A percentile compares a stretch with the other conserved stretches of the same genome.
These are phyloP conservation scores for Balaeniceps rex DNA, from an alignment of 2,113 vertebrate species.

Conservation along the genomic window DNA sequence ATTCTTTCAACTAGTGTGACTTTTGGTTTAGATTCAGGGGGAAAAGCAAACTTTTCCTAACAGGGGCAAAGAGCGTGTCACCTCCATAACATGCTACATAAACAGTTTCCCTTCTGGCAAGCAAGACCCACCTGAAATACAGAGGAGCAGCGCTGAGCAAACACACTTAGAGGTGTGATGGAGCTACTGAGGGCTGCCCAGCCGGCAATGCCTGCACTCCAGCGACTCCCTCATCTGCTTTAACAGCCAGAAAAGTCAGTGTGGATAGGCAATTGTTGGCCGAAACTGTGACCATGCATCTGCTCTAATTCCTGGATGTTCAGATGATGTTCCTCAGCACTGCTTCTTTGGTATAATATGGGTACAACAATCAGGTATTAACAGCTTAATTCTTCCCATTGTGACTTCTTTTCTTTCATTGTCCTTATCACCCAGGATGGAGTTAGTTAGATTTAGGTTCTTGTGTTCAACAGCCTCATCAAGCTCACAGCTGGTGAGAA, in stretches of 20 bases:
- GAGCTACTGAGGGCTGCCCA: background rate
- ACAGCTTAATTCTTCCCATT: background rate
- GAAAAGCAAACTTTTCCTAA: constrained; percentile 33
- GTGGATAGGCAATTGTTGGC: background rate
- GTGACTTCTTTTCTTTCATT: background rate
- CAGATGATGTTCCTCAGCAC: background rate
- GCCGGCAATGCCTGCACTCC: background rate
- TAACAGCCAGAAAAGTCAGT: background rate
- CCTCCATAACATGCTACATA: constrained; percentile 47
- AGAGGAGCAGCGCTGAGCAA: background rate
- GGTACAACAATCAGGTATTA: background rate
- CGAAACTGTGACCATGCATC: background rate
- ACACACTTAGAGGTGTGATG: background rate
- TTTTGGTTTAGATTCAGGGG: constrained; percentile 25
- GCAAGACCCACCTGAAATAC: constrained; percentile 30
- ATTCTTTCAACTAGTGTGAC: background rate
- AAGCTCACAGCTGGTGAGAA: background rate
- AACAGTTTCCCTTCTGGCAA: constrained; percentile 35
- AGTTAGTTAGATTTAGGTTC: background rate
- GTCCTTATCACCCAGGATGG: background rate
- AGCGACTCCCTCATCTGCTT: background rate
- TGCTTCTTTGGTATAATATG: background rate
- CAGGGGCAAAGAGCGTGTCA: constrained; percentile 18
- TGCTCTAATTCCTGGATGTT: background rate
- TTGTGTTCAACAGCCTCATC: background rate